These are phyloP conservation scores for Nezara viridula DNA, from an alignment of 2,888 invertebrate species.

Conservation along the genomic window DNA sequence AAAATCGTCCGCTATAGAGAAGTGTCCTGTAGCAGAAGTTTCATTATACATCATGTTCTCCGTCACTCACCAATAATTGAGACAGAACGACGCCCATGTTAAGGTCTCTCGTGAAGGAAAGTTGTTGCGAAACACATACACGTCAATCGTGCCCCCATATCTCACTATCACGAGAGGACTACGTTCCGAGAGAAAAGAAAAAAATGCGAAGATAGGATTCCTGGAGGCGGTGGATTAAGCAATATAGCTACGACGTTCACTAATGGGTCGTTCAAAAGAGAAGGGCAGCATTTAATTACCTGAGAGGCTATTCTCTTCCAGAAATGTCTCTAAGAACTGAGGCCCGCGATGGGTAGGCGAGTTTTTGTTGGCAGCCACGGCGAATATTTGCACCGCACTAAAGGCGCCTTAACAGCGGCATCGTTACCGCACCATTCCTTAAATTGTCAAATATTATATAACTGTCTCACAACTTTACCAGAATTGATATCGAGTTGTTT, in stretches of 20 bases:
- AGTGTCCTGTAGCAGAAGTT: too few species aligned
- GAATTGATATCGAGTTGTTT: background rate
- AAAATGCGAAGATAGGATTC: conserved; percentile 6
- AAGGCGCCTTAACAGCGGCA: background rate
- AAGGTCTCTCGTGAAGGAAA: background rate
- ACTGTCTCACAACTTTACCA: background rate
- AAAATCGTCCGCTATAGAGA: too few species aligned
- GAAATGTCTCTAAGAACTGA: conserved; percentile 30
- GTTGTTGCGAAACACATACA: background rate
- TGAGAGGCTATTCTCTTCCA: background rate
- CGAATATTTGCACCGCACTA: background rate
- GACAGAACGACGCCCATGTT: too few species aligned
- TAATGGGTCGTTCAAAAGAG: conserved; percentile 12
- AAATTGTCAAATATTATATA: background rate
- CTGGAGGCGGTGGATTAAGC: conserved; percentile 41
- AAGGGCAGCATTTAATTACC: conserved; percentile 32
- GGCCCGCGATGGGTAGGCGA: conserved; percentile 9
- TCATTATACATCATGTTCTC: too few species aligned
- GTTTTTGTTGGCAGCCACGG: background rate
- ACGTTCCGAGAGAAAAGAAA: background rate
- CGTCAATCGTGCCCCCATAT: background rate
- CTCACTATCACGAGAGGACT: background rate
- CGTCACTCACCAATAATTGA: too few species aligned
- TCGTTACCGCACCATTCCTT: background rate
- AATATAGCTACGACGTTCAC: conserved; percentile 15